These are phyloP conservation scores for Escarpia spicata DNA, from an alignment of 2,888 invertebrate species.

Conservation along the genomic window DNA sequence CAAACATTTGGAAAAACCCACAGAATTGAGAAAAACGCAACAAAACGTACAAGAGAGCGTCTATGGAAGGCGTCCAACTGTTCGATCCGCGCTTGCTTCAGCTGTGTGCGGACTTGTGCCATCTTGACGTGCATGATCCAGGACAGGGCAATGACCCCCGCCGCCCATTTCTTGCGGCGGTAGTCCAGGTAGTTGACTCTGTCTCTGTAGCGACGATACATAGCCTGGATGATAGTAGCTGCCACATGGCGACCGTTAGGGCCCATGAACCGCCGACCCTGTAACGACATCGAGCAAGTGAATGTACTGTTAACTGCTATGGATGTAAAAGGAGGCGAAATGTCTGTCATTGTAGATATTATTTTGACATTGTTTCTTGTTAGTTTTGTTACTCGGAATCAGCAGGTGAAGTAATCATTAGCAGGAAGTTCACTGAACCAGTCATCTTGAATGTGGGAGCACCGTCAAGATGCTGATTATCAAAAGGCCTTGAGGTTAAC, in stretches of 20 bases:
- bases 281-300: neutral
- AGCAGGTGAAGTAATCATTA: too few relatives aligned
- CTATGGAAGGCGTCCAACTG: conserved; percentile 57
- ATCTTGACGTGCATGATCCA: conserved; percentile 65
- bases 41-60: conserved; percentile 53
- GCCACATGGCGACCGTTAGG: conserved; percentile 57
- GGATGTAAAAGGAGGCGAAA: too few relatives aligned
- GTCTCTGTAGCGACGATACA: conserved; percentile 55
- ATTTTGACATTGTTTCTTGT: too few relatives aligned
- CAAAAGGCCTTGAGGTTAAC: too few relatives aligned
- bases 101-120: conserved; percentile 57
- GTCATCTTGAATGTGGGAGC: too few relatives aligned
- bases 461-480: too few relatives aligned
- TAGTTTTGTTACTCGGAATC: too few relatives aligned
- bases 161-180: conserved; percentile 63
- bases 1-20: too few relatives aligned
- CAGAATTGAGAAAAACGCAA: neutral
- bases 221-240: conserved; percentile 61
- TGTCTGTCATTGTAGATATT: too few relatives aligned
- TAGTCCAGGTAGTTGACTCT: conserved; percentile 59
- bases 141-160: conserved; percentile 63
- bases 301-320: too few relatives aligned
- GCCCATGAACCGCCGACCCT: conserved; percentile 61
- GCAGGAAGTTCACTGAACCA: too few relatives aligned
- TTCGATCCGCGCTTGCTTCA: conserved; percentile 54